Evolutionary conservation across 1,140 invertebrate genomes (phyloP).

Genomic region (Telenomus remus): DNA sequence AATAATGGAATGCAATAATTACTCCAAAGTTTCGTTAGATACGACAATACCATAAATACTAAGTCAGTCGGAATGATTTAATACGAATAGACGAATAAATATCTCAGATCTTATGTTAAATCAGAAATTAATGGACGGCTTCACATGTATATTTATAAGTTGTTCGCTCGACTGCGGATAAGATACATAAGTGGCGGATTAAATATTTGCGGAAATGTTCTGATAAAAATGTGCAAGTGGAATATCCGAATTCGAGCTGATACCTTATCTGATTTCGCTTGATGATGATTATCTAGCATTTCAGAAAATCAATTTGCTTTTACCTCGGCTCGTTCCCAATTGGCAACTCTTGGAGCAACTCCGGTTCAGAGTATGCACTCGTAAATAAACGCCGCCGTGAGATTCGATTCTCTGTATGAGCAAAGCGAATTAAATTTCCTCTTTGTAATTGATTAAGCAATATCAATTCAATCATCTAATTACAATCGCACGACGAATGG

Average conservation of each 20-base stretch:
- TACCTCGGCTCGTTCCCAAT: constrained; percentile 6
- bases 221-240: constrained; percentile 21
- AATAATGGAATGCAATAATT: background rate
- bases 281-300: constrained; percentile 20
- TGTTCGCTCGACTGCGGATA: constrained; percentile 6
- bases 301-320: constrained; percentile 37
- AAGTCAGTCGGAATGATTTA: constrained; percentile 16
- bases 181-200: constrained; percentile 23
- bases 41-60: background rate
- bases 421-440: constrained; percentile 24
- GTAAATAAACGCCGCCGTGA: constrained; percentile 19
- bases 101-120: constrained; percentile 26
- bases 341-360: constrained; percentile 30
- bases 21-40: background rate
- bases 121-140: constrained; percentile 19
- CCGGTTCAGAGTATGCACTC: constrained; percentile 20
- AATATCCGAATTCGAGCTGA: constrained; percentile 5
- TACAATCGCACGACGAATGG: constrained; percentile 1
- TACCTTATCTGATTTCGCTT: constrained; percentile 18
- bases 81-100: constrained; percentile 23
- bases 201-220: constrained; percentile 33
- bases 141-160: constrained; percentile 30
- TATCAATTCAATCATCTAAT: constrained; percentile 22
- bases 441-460: constrained; percentile 24
- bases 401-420: constrained; percentile 18